Conservation (phyloP, 2,888 invertebrate genomes). For the Vesta saturnalis region DNA sequence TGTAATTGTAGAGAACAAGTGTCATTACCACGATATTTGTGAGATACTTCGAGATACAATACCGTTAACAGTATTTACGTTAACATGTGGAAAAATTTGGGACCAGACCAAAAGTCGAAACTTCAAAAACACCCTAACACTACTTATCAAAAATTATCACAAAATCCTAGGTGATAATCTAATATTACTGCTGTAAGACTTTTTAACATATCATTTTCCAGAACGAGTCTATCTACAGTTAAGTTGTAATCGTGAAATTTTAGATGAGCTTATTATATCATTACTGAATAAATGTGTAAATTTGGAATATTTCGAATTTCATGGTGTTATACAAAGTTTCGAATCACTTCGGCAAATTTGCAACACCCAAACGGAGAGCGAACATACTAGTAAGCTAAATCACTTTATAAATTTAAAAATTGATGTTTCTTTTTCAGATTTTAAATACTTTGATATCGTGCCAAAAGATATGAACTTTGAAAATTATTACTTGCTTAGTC, state of each 20-base stretch:
- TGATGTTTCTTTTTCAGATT: constrained; percentile 27
- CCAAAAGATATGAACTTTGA: constrained; percentile 55
- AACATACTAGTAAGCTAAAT: constrained; percentile 2
- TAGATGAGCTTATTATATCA: constrained; percentile 61
- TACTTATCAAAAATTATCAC: constrained; percentile 60
- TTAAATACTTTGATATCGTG: constrained; percentile 53
- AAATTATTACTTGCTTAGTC: constrained; percentile 54
- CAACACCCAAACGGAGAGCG: constrained; percentile 8
- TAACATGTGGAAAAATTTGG: constrained; percentile 62
- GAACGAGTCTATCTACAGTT: constrained; percentile 62
- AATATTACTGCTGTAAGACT: not conserved
- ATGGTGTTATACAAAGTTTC: constrained; percentile 61
- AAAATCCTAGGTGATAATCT: constrained; percentile 58
- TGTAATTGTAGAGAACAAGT: constrained; percentile 52
- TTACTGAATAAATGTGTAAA: constrained; percentile 60
- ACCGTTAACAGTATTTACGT: constrained; percentile 61
- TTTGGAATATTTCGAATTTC: constrained; percentile 61
- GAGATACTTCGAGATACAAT: constrained; percentile 62
- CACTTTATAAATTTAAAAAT: not conserved
- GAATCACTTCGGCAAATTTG: constrained; percentile 57
- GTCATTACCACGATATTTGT: constrained; percentile 62
- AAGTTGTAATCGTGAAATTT: constrained; percentile 61
- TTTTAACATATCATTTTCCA: constrained; percentile 42
- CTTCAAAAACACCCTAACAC: constrained; percentile 59
- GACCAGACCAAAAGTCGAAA: constrained; percentile 63